phyloP scores from a whole-genome alignment of 2,797 vertebrate genomes.

The Melanotaenia nigrans region DNA sequence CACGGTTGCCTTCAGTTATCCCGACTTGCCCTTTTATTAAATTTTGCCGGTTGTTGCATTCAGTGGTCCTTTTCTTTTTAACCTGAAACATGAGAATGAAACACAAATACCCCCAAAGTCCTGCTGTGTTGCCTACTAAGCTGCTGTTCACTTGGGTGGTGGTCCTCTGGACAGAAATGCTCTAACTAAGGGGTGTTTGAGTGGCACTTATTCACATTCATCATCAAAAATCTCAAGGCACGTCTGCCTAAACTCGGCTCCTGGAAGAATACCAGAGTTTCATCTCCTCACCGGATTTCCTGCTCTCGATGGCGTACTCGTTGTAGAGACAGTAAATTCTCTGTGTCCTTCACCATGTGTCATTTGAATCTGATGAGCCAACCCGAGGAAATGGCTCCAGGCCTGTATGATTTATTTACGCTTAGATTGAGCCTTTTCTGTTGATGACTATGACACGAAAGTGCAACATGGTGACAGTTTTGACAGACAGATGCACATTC shows the following conservation, averaged over 20 bases:
- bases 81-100: not conserved
- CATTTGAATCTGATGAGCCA: slow-evolving; percentile 45
- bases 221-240: not conserved
- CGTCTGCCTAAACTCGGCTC: not conserved
- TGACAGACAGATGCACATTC: slow-evolving; percentile 29
- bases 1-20: slow-evolving; percentile 14
- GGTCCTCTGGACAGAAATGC: slow-evolving; percentile 14
- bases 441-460: slow-evolving; percentile 27
- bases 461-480: slow-evolving; percentile 31
- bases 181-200: not conserved
- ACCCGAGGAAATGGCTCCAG: slow-evolving; percentile 34
- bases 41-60: slow-evolving; percentile 16
- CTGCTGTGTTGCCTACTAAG: slow-evolving; percentile 18
- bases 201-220: not conserved
- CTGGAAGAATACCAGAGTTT: not conserved
- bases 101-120: not conserved
- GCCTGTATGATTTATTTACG: slow-evolving; percentile 54
- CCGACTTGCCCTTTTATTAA: not conserved
- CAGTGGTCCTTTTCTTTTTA: not conserved
- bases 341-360: slow-evolving; percentile 46
- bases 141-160: slow-evolving; percentile 6
- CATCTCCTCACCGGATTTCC: not conserved
- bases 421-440: slow-evolving; percentile 49
- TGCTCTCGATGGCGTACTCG: slow-evolving; percentile 28
- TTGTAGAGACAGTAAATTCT: not conserved